Base-by-base conservation (phyloP, 2,113 vertebrate species). In the Xyliphius kryptos region DNA sequence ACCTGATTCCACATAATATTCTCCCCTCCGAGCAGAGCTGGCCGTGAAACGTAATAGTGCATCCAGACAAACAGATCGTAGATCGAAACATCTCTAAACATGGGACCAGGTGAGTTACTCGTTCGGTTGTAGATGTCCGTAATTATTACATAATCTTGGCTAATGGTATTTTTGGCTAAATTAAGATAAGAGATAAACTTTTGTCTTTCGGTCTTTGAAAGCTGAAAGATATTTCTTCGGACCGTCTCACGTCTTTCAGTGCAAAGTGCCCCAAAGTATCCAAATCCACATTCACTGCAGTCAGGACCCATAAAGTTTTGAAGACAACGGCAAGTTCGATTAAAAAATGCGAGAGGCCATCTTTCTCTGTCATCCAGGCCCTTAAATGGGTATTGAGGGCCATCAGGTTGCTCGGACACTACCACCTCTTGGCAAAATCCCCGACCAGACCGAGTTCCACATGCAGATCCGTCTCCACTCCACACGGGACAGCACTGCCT, bases 21-120 rank as follows among this genome's bases (percentile, higher is more conserved):
- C 1, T 90, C 80, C 0, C 86, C 91, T 2, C 92, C 93, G 10
- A 98, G 59, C 15, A 97, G 79, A 0, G 92, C 81, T 9, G 96
- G 93, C 54, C 91, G 82, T 44, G 95, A 95, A 10, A 91, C 91
- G 1, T 97, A 98, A 64, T 97, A 98, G 77, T 98, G 95, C 76
- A 93, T 88, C 95, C 95, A 98, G 41, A 97, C 95, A 57, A 98
- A 98, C 55, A 97, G 82, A 51, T 98, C 93, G 0, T 95, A 98
- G 16, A 91, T 69, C 1, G 62, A 93, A 74, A 91, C 88, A 51
- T 91, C 87, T 1, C 65, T 86, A 80, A 98, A 98, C 89, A 91
- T 82, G 9, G 92, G 92, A 3, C 71, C 86, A 41, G 90, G 87
- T 0, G 93, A 93, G 0, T 94, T 92, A 57, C 84, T 88, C 92